Evolutionary conservation across 2,113 vertebrate genomes (phyloP).

Genomic region (Tachycineta bicolor): DNA sequence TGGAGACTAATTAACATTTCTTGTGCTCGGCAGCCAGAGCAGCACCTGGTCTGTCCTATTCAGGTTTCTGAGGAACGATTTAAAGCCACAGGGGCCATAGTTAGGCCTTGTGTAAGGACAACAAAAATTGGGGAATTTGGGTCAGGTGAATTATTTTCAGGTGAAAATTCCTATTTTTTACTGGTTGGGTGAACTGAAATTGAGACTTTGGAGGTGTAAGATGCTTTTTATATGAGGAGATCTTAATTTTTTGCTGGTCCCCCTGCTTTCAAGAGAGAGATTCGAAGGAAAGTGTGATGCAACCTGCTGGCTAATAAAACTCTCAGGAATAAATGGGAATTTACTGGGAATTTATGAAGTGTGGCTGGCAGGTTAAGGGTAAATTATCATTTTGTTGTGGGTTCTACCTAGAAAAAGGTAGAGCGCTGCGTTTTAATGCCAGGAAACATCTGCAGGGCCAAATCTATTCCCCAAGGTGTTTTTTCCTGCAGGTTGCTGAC

Average conservation of each 20-base stretch:
- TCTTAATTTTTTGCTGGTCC: not conserved
- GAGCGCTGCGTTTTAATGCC: rapidly evolving
- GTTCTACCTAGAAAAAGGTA: not conserved
- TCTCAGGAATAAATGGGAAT: not conserved
- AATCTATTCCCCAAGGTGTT: not conserved
- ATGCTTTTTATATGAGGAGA: not conserved
- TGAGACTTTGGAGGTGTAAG: not conserved
- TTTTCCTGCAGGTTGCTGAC: not conserved
- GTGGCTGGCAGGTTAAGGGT: not conserved
- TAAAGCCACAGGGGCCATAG: not conserved
- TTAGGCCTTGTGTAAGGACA: not conserved
- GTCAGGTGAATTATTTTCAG: not conserved
- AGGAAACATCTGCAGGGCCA: not conserved
- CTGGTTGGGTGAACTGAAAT: not conserved
- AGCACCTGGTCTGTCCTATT: not conserved
- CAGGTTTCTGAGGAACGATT: not conserved
- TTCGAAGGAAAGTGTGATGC: not conserved
- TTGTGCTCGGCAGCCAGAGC: not conserved
- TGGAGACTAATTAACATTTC: not conserved
- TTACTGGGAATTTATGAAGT: not conserved
- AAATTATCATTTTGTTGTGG: not conserved
- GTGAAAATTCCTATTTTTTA: not conserved
- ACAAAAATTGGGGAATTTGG: not conserved
- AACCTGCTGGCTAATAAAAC: not conserved
- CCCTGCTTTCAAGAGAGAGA: not conserved